Evolutionary conservation across 2,888 invertebrate species (phyloP).

Genomic region (Cylloceria caligata): DNA sequence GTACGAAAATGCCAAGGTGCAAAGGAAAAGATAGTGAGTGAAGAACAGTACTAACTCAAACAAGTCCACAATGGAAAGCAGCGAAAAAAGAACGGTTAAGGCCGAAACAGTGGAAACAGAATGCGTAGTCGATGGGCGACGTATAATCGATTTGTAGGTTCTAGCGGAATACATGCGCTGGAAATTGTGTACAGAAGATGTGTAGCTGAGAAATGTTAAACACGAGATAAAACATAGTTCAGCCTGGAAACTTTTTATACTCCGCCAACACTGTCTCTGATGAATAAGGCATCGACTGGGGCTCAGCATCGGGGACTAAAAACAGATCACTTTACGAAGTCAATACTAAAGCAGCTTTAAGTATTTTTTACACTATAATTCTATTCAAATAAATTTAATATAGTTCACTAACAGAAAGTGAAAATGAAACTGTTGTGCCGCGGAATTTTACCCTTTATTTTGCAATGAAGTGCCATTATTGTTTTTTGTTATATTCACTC

Average conservation of each 20-base stretch:
- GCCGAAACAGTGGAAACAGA: no score
- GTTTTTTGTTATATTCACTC: no score
- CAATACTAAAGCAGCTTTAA: slow-evolving; percentile 51
- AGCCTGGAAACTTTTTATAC: slow-evolving; percentile 44
- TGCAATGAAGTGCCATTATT: no score
- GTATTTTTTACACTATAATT: slow-evolving; percentile 31
- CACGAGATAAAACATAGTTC: slow-evolving; percentile 41
- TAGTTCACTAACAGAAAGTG: neutral
- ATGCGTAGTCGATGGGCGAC: slow-evolving; percentile 38
- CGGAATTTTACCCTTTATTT: no score
- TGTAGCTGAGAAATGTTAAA: slow-evolving; percentile 51
- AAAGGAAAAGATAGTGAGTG: slow-evolving; percentile 31
- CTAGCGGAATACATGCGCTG: slow-evolving; percentile 48
- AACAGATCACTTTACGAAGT: slow-evolving; percentile 16
- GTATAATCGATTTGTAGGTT: slow-evolving; percentile 40
- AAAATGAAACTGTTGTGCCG: no score
- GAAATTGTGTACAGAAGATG: slow-evolving; percentile 33
- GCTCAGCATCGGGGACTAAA: slow-evolving; percentile 10
- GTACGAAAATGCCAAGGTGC: no score
- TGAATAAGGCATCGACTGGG: slow-evolving; percentile 28
- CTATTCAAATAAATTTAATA: slow-evolving; percentile 2
- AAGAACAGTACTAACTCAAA: slow-evolving; percentile 39
- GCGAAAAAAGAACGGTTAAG: slow-evolving; percentile 28
- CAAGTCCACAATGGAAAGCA: slow-evolving; percentile 32
- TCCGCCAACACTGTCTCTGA: slow-evolving; percentile 41